These are phyloP conservation scores for Coenonympha arcania DNA, from an alignment of 2,888 invertebrate species.

Conservation along the genomic window DNA sequence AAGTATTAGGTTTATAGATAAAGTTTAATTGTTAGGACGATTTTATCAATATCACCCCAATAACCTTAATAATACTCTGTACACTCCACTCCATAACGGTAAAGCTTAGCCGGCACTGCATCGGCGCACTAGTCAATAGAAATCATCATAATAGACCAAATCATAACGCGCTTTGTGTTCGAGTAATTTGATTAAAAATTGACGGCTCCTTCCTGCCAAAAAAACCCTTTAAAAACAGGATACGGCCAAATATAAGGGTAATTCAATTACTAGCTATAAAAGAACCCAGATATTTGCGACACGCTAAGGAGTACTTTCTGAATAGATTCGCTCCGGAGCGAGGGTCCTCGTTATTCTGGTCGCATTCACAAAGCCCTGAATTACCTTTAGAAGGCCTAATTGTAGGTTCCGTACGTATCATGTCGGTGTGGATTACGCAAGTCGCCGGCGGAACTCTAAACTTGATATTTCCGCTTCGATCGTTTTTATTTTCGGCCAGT, in stretches of 20 bases:
- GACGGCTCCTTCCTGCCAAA: conserved; percentile 58
- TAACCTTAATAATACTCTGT: not conserved
- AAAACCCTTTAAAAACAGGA: conserved; percentile 46
- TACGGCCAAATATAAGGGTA: conserved; percentile 48
- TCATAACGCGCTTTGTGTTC: conserved; percentile 52
- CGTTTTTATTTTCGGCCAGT: conserved; percentile 21
- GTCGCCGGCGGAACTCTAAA: conserved; percentile 49
- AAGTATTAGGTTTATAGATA: no score
- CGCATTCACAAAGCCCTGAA: conserved; percentile 32
- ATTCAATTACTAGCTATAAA: conserved; percentile 52
- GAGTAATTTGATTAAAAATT: conserved; percentile 68
- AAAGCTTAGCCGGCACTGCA: conserved; percentile 7
- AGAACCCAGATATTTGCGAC: conserved; percentile 33
- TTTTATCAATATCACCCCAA: not conserved
- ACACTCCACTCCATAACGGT: not conserved
- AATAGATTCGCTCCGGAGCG: conserved; percentile 13
- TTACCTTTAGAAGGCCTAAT: conserved; percentile 42
- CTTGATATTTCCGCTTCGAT: conserved; percentile 54
- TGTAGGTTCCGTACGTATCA: conserved; percentile 52
- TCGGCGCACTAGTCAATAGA: conserved; percentile 30
- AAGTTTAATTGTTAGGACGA: no score
- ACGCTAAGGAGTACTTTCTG: conserved; percentile 24
- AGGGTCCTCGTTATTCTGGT: conserved; percentile 31
- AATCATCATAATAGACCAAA: conserved; percentile 37
- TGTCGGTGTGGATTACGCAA: conserved; percentile 53